Evolutionary conservation across 2,888 invertebrate genomes (phyloP).

Genomic region (Cerastis rubricosa): DNA sequence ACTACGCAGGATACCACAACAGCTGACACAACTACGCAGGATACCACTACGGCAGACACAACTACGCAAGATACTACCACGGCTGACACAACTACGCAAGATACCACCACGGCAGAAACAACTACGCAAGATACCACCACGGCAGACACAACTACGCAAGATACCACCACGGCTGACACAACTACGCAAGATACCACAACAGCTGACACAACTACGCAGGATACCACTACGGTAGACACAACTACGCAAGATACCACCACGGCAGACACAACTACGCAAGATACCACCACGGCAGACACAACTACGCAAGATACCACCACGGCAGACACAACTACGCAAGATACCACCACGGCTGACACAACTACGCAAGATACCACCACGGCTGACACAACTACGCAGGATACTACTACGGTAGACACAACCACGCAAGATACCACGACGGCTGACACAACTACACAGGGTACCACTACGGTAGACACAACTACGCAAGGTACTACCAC

Average conservation of each 20-base stretch:
- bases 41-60: neutral
- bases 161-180: neutral
- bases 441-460: neutral
- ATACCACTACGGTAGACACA: neutral
- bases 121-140: neutral
- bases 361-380: neutral
- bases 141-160: neutral
- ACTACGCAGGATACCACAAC: conserved; percentile 3
- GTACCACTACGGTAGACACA: neutral
- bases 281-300: neutral
- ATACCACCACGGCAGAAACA: neutral
- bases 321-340: neutral
- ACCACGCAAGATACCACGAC: neutral
- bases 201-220: neutral
- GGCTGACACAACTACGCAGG: neutral
- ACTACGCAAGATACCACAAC: neutral
- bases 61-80: neutral
- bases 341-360: neutral
- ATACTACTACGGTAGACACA: neutral
- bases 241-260: neutral
- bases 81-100: conserved; percentile 5
- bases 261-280: neutral
- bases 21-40: neutral
- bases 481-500: neutral
- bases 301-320: neutral